A percentile compares a stretch with the other conserved stretches of the same genome.
Evolutionary conservation across 2,797 vertebrate genomes (phyloP).

Genomic region (Telmatherina bonti): DNA sequence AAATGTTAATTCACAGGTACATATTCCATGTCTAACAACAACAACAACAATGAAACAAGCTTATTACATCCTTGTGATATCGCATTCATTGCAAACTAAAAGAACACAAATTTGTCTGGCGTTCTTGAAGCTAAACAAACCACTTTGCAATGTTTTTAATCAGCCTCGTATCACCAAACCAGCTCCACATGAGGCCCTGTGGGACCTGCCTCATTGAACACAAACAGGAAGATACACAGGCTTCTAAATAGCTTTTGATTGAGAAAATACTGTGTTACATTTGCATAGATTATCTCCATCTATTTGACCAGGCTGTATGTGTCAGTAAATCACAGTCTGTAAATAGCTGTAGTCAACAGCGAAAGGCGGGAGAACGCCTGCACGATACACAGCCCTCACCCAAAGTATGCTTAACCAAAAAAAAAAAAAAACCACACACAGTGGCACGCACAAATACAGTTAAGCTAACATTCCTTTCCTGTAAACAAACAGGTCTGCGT

Average conservation of each 20-base stretch:
- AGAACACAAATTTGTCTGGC: slow-evolving; percentile 56
- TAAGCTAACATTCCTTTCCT: slow-evolving; percentile 46
- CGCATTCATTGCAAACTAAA: slow-evolving; percentile 47
- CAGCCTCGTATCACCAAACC: slow-evolving; percentile 63
- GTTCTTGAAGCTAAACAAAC: slow-evolving; percentile 60
- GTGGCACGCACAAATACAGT: slow-evolving; percentile 32
- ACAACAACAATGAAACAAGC: slow-evolving; percentile 27
- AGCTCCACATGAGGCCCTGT: slow-evolving; percentile 46
- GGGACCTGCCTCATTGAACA: slow-evolving; percentile 68
- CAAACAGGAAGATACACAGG: slow-evolving; percentile 61
- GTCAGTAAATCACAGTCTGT: slow-evolving; percentile 55
- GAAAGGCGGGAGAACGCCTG: background rate
- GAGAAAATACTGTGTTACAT: slow-evolving; percentile 68
- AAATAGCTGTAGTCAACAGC: slow-evolving; percentile 68
- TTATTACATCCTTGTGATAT: slow-evolving; percentile 14
- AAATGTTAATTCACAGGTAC: background rate
- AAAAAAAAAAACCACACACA: too few relatives aligned
- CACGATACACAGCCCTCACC: background rate
- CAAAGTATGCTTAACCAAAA: slow-evolving; percentile 31
- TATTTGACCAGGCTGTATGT: slow-evolving; percentile 79
- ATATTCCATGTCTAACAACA: slow-evolving; percentile 16
- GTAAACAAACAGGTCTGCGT: slow-evolving; percentile 48
- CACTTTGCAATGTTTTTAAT: slow-evolving; percentile 70
- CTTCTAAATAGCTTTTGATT: slow-evolving; percentile 74
- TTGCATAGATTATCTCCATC: slow-evolving; percentile 75